Conservation (phyloP, 2,888 invertebrate genomes). For the Drosophila conformis region DNA sequence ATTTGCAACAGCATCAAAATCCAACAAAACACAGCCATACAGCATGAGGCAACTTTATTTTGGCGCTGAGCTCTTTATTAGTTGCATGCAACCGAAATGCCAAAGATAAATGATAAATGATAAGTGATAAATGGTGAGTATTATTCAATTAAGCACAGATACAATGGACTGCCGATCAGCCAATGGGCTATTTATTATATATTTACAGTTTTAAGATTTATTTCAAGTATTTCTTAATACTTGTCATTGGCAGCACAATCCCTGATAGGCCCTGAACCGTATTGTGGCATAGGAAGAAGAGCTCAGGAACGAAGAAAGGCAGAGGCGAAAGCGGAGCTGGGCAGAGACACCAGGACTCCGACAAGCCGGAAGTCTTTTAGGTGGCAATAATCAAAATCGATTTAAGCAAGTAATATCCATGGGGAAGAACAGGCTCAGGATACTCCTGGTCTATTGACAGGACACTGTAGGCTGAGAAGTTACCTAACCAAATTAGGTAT, state of each 20-base stretch:
- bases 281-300: no score
- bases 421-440: no score
- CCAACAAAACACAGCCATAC: conserved; percentile 13
- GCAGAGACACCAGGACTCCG: no score
- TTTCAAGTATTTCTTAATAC: neutral
- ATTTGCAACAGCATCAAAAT: conserved; percentile 18
- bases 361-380: no score
- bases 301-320: no score
- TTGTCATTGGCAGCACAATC: neutral
- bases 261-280: no score
- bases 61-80: conserved; percentile 70
- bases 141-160: conserved; percentile 40
- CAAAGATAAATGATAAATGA: conserved; percentile 50
- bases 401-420: no score
- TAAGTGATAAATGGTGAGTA: conserved; percentile 35
- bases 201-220: neutral
- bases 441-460: no score
- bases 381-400: no score
- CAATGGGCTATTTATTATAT: neutral
- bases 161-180: neutral
- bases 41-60: conserved; percentile 41
- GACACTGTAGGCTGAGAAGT: no score
- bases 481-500: no score
- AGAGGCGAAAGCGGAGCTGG: no score
- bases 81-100: conserved; percentile 41